Evolutionary conservation across 2,888 invertebrate genomes (phyloP), one percentile per base, ranked within the genome.

Genomic region (Acleris sparsana): DNA sequence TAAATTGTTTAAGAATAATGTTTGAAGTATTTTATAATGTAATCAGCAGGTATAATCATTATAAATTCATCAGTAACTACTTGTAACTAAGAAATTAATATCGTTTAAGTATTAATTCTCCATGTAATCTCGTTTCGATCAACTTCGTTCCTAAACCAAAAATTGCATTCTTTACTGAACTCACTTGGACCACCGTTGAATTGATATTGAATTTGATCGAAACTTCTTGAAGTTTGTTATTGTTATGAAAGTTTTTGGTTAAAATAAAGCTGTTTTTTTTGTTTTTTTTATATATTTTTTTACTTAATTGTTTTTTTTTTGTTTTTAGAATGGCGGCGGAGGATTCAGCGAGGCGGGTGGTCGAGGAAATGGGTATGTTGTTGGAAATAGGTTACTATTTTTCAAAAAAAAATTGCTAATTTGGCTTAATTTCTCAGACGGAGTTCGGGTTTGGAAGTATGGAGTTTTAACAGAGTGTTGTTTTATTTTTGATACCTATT

Each of bases 311-410:
- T 90, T 92, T 93, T 91, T 92, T 93, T 93, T 94, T 94, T 94
- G 90, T 94, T 96, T 95, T 93, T 94, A 97, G 97, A 97, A 97
- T 95, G 97, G 97, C 73, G 95, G 95, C 75, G 96, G 95, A 64
- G 93, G 96, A 71, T 96, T 95, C 70, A 95, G 95, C 68, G 97
- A 97, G 75, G 94, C 96, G 73, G 95, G 95, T 58, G 95, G 96
- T 70, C 94, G 97, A 71, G 94, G 95, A 59, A 97, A 97, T 94
- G 97, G 97, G 96, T 96, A 92, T 94, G 96, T 94, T n/a, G 20
- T 20, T 13, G 22, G 44, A n/a, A n/a, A n/a, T n/a, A n/a, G 6
- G 16, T 46, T 44, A 44, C 1, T 44, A 44, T 44, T 44, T 44
- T 6, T n/a, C 17, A 6, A 17, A 6, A 3, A 49, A 17, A 11